phyloP scores from a whole-genome alignment of 2,888 invertebrate species.

The Lasioglossum oenotherae region DNA sequence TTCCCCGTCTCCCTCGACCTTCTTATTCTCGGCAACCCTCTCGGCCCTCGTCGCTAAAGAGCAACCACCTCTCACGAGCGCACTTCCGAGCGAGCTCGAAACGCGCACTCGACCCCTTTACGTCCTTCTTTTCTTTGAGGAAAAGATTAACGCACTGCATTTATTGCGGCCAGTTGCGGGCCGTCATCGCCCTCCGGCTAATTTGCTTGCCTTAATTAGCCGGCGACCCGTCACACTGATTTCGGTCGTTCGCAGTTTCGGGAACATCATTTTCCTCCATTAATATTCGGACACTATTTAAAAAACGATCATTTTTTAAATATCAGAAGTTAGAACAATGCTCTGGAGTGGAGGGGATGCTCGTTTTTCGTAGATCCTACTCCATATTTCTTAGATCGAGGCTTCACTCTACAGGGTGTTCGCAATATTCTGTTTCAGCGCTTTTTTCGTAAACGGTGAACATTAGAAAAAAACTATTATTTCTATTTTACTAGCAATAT shows the following conservation, averaged over 20 bases:
- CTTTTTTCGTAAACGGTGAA: no score
- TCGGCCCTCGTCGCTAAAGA: constrained; percentile 61
- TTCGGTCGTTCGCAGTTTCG: not conserved
- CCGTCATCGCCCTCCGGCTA: constrained; percentile 15
- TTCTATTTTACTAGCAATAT: no score
- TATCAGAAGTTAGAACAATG: not conserved
- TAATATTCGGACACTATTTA: no score
- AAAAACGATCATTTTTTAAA: no score
- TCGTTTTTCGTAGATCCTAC: no score
- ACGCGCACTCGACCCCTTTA: constrained; percentile 73
- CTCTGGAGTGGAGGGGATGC: no score
- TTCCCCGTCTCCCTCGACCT: constrained; percentile 51
- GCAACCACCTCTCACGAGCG: constrained; percentile 63
- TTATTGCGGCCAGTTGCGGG: constrained; percentile 37
- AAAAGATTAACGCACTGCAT: constrained; percentile 74
- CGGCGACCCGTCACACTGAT: constrained; percentile 25
- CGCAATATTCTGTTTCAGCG: no score
- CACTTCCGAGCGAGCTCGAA: constrained; percentile 61
- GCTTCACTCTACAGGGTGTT: no score
- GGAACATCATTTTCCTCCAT: not conserved
- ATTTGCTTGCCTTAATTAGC: constrained; percentile 27
- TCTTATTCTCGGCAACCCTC: constrained; percentile 43
- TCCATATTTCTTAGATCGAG: no score
- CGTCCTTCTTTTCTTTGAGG: constrained; percentile 60
- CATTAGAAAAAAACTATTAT: no score